phyloP scores from a whole-genome alignment of 2,888 invertebrate species.

The Acanthoscelides obtectus region DNA sequence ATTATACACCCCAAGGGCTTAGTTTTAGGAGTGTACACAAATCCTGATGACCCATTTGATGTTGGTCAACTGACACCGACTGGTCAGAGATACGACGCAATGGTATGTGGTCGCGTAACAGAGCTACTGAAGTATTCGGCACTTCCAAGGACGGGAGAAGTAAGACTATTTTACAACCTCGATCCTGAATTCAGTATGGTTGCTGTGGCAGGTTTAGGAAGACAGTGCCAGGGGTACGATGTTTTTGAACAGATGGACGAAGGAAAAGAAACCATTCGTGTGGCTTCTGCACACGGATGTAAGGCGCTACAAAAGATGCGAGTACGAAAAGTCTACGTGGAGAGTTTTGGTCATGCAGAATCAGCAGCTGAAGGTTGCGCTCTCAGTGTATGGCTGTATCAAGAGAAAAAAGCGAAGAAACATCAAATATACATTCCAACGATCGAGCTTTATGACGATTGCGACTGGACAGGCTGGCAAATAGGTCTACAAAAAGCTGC shows the following conservation, averaged over 20 bases:
- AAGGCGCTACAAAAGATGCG: slow-evolving; percentile 52
- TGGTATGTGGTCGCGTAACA: slow-evolving; percentile 53
- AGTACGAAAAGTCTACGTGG: slow-evolving; percentile 60
- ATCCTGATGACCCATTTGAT: slow-evolving; percentile 48
- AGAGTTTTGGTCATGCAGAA: slow-evolving; percentile 72
- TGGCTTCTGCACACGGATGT: slow-evolving; percentile 61
- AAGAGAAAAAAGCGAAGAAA: slow-evolving; percentile 56
- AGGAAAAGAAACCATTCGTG: slow-evolving; percentile 67
- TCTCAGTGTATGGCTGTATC: slow-evolving; percentile 65
- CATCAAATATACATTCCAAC: slow-evolving; percentile 43
- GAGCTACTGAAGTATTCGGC: slow-evolving; percentile 47
- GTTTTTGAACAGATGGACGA: slow-evolving; percentile 67
- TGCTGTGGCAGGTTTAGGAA: slow-evolving; percentile 71
- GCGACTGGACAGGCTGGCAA: slow-evolving; percentile 66
- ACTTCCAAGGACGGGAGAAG: slow-evolving; percentile 53
- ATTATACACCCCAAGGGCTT: slow-evolving; percentile 48
- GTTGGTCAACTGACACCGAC: slow-evolving; percentile 59
- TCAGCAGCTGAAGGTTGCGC: slow-evolving; percentile 75
- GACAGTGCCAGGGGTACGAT: slow-evolving; percentile 62
- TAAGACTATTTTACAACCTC: slow-evolving; percentile 60
- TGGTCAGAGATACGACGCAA: slow-evolving; percentile 56
- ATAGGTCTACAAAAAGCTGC: slow-evolving; percentile 68
- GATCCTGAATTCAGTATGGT: slow-evolving; percentile 61
- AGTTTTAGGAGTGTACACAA: slow-evolving; percentile 58
- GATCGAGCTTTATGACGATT: slow-evolving; percentile 58